Percentiles rank a stretch among this genome's conserved stretches.
These are phyloP conservation scores for Phenganax marumi DNA, from an alignment of 92 coral and sea anemone genomes.

Conservation along the genomic window DNA sequence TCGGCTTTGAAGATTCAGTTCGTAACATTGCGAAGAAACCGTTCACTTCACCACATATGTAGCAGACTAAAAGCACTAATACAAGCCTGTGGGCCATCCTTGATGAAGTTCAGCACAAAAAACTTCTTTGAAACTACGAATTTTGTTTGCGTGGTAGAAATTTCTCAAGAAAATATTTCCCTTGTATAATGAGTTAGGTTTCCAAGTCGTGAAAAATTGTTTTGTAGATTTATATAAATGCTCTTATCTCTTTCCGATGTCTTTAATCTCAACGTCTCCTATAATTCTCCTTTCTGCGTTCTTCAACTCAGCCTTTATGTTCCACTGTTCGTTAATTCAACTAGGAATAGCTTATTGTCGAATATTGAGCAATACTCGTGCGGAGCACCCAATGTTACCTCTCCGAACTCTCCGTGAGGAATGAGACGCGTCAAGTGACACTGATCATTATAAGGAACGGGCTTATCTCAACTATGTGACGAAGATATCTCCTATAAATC, in stretches of 20 bases:
- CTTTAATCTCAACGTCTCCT: neutral
- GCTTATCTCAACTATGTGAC: constrained; percentile 48
- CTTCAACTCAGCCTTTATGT: neutral
- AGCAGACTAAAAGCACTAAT: neutral
- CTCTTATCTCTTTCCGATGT: constrained; percentile 4
- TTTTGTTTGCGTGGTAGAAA: neutral
- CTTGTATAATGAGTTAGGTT: neutral
- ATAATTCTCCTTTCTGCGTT: too few relatives aligned
- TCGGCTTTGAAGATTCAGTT: neutral
- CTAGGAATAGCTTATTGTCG: neutral
- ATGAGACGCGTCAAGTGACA: constrained; percentile 39
- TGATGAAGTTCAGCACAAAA: neutral
- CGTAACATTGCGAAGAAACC: neutral
- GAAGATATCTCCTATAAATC: constrained; percentile 32
- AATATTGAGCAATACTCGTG: neutral
- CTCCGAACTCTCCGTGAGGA: constrained; percentile 37
- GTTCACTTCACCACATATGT: neutral
- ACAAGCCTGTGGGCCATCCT: constrained; percentile 6
- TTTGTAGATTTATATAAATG: neutral
- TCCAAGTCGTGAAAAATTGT: neutral
- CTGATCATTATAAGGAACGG: constrained; percentile 15
- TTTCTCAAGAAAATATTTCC: neutral
- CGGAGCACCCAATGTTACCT: neutral
- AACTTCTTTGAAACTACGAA: neutral
- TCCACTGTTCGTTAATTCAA: neutral